Evolutionary conservation across 2,113 vertebrate genomes (phyloP).

Genomic region (Coreoperca whiteheadi): DNA sequence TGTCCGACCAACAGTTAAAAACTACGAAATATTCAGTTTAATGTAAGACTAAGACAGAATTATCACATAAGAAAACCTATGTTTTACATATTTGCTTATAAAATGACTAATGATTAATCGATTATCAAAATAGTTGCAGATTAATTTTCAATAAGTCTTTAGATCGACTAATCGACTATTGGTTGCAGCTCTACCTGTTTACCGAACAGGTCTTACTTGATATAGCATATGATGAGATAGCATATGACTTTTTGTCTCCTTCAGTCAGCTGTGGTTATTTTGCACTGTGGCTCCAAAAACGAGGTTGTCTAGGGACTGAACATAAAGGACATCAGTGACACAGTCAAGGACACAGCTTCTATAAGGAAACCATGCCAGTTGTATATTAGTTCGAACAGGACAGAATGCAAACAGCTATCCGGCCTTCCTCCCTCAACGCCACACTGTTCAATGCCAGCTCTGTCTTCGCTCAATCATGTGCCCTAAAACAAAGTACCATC

Average conservation of each 20-base stretch:
- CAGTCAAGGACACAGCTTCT: constrained; percentile 15
- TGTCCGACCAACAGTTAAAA: neutral
- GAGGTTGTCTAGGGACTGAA: neutral
- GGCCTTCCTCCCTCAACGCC: constrained; percentile 16
- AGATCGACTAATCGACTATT: neutral
- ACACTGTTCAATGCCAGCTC: constrained; percentile 62
- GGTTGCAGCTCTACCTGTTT: neutral
- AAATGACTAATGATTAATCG: neutral
- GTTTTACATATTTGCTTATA: neutral
- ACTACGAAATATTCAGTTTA: neutral
- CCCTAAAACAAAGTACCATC: constrained; percentile 67
- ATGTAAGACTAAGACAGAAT: neutral
- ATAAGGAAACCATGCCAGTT: constrained; percentile 14
- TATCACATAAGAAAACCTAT: neutral
- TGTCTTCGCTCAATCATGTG: constrained; percentile 68
- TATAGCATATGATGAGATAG: neutral
- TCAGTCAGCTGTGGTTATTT: neutral
- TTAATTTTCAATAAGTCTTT: neutral
- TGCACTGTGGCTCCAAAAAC: constrained; percentile 10
- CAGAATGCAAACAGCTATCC: constrained; percentile 28
- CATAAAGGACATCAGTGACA: constrained; percentile 35
- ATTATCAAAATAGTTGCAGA: neutral
- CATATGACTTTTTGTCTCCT: neutral
- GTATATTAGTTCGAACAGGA: constrained; percentile 23
- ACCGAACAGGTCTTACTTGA: neutral